Evolutionary conservation across 2,797 vertebrate genomes (phyloP).

Genomic region (Diplodus puntazzo): DNA sequence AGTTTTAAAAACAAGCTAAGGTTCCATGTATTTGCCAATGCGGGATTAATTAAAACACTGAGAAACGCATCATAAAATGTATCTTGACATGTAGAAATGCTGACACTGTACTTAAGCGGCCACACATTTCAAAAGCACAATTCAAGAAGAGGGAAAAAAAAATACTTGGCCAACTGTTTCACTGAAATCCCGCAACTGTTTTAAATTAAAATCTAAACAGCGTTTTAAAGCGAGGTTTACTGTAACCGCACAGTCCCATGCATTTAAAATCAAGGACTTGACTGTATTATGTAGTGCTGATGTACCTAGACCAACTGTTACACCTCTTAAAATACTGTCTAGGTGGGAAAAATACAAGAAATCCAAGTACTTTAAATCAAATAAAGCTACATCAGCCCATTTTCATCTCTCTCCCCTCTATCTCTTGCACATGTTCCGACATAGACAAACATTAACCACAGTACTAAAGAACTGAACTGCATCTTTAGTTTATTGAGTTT

Average conservation of each 20-base stretch:
- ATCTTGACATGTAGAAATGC: slow-evolving; percentile 53
- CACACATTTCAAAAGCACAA: slow-evolving; percentile 38
- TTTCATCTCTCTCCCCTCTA: background rate
- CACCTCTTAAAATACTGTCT: slow-evolving; percentile 13
- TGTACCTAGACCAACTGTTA: background rate
- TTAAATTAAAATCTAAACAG: slow-evolving; percentile 49
- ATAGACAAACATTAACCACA: slow-evolving; percentile 7
- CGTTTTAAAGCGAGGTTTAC: slow-evolving; percentile 20
- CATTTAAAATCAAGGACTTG: slow-evolving; percentile 45
- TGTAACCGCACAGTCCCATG: background rate
- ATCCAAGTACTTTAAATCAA: slow-evolving; percentile 28
- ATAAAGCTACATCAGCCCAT: slow-evolving; percentile 20
- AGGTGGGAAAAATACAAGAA: slow-evolving; percentile 29
- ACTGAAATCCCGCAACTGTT: slow-evolving; percentile 42
- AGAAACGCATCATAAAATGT: slow-evolving; percentile 57
- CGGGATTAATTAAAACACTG: slow-evolving; percentile 60
- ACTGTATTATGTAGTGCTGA: slow-evolving; percentile 12
- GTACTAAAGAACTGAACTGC: slow-evolving; percentile 12
- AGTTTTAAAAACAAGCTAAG: slow-evolving; percentile 67
- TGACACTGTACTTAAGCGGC: slow-evolving; percentile 51
- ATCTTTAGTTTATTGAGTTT: slow-evolving; percentile 10
- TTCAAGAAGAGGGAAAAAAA: background rate
- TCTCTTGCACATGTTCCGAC: background rate
- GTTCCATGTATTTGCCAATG: slow-evolving; percentile 57
- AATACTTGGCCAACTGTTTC: slow-evolving; percentile 28